Conservation (phyloP, 2,888 invertebrate genomes). For the Idaea biselata region DNA sequence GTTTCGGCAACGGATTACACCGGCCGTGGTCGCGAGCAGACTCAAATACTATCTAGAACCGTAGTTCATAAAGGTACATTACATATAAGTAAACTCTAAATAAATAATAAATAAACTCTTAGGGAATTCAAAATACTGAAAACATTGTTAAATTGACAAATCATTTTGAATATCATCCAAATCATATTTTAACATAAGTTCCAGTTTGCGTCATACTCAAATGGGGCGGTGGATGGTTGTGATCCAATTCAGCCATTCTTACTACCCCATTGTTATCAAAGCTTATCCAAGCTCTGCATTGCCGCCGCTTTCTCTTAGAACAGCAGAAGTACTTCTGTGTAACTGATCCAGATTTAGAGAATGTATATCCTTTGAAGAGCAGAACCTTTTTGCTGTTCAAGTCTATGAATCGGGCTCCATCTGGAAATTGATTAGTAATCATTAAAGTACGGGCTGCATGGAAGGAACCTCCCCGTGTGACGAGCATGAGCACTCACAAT, state of each 20-base stretch:
- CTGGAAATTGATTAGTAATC: conserved; percentile 9
- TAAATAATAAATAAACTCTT: no score
- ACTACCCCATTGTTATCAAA: conserved; percentile 17
- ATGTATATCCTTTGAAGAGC: conserved; percentile 26
- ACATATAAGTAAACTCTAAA: no score
- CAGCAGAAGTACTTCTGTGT: conserved; percentile 23
- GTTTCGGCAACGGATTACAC: no score
- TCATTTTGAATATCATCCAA: no score
- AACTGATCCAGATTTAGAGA: conserved; percentile 18
- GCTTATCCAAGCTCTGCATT: conserved; percentile 28
- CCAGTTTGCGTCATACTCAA: conserved; percentile 5
- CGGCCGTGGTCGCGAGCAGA: no score
- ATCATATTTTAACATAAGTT: neutral
- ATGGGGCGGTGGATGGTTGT: conserved; percentile 22
- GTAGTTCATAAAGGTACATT: no score
- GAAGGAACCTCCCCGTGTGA: no score
- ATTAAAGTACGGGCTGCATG: no score
- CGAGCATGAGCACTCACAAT: no score
- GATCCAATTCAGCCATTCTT: conserved; percentile 4
- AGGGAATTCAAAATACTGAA: no score
- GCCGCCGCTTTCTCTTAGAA: conserved; percentile 20
- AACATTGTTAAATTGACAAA: no score
- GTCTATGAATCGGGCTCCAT: conserved; percentile 16
- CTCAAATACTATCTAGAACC: no score
- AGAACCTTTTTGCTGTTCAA: conserved; percentile 24